Percentiles rank a stretch among this genome's conserved stretches.
Conservation (phyloP, 64 coral and sea anemone genomes). For the Stichodactyla helianthus region DNA sequence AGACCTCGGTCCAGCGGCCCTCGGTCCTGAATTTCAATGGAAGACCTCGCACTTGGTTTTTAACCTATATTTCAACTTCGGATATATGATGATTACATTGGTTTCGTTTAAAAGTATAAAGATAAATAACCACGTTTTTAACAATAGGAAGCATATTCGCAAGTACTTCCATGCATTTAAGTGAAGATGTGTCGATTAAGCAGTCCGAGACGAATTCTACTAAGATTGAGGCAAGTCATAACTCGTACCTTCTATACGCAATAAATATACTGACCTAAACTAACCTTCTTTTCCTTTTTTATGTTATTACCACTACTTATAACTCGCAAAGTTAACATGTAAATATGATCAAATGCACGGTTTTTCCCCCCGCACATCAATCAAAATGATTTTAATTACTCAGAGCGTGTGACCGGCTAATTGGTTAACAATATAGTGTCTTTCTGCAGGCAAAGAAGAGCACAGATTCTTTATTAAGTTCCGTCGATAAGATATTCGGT, state of each 20-base stretch:
- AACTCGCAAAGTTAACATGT: background rate
- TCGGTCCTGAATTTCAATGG: no score
- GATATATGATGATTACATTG: background rate
- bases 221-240: background rate
- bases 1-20: no score
- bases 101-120: no score
- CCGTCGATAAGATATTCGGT: background rate
- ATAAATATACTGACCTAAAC: background rate
- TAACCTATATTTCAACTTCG: background rate
- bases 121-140: background rate
- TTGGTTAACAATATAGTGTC: background rate
- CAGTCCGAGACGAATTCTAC: background rate
- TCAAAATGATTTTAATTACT: background rate
- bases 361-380: background rate
- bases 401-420: no score
- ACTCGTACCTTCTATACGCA: background rate
- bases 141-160: background rate
- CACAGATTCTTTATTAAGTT: background rate
- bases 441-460: background rate
- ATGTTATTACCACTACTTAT: background rate
- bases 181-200: background rate
- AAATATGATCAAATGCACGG: background rate
- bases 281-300: no score
- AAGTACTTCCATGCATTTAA: background rate
- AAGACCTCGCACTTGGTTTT: no score